Conservation (phyloP, 2,113 vertebrate genomes). For the Thamnaconus septentrionalis region DNA sequence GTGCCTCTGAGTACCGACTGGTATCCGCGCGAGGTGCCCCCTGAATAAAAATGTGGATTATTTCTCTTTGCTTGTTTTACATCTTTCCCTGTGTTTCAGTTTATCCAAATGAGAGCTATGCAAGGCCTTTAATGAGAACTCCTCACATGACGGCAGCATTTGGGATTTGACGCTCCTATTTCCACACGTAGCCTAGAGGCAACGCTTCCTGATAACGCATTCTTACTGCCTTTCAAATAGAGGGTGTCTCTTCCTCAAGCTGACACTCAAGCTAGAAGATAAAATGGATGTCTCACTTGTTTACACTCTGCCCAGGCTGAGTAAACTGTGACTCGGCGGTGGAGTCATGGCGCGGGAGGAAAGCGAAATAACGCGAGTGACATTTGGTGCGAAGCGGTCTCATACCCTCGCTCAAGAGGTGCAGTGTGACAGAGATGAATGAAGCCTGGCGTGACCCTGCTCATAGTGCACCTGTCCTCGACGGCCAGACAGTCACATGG, state of each 20-base stretch:
- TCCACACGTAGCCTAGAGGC: background rate
- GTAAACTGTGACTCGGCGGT: background rate
- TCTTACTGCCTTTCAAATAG: slow-evolving; percentile 16
- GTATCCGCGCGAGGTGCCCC: no score
- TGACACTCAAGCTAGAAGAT: slow-evolving; percentile 8
- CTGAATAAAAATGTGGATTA: no score
- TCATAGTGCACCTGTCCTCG: slow-evolving; percentile 6
- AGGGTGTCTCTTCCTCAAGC: background rate
- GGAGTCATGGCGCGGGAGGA: slow-evolving; percentile 1
- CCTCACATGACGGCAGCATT: no score
- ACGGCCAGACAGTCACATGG: slow-evolving; percentile 13
- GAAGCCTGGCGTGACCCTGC: background rate
- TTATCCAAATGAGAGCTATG: no score
- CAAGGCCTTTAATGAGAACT: no score
- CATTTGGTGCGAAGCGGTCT: slow-evolving; percentile 19
- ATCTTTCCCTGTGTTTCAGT: no score
- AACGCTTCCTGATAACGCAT: slow-evolving; percentile 15
- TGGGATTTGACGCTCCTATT: no score
- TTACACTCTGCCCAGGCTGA: slow-evolving; percentile 4
- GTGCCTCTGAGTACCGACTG: no score
- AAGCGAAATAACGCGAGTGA: slow-evolving; percentile 8
- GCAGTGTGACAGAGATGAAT: slow-evolving; percentile 10
- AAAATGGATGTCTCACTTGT: slow-evolving; percentile 22
- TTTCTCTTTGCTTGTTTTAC: no score
- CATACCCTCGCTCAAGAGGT: slow-evolving; percentile 8